Evolutionary conservation across 1,140 invertebrate genomes (phyloP), one percentile per base, ranked within the genome.

Genomic region (Ectropis grisescens): DNA sequence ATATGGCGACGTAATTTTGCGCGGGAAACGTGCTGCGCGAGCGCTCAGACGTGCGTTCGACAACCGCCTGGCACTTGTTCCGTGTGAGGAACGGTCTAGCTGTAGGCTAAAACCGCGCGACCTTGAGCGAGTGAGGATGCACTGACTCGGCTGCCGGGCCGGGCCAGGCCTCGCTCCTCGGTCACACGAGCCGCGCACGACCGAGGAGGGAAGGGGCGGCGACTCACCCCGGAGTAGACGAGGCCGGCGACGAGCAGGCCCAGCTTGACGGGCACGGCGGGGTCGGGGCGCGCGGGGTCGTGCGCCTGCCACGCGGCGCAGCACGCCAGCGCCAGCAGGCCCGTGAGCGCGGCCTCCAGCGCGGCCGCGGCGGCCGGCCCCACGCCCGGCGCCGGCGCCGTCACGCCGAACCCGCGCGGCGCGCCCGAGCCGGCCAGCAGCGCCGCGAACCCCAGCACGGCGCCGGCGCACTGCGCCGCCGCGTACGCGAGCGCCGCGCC

Each of bases 221-320:
- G 9, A 36, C 40, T 47, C 9, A 71, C 72, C 42, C 64, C 74
- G 2, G 64, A 47, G 36, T 59, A 75, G 13, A 79, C 45, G 37
- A 74, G 58, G 1, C 68, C 74, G 28, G 70, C 61, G 27, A 79
- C 39, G 12, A 56, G 54, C 24, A 75, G 56, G 0, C 61, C 74
- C 28, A 75, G 29, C 58, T 79, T 79, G 40, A 74, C 11, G 19
- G 70, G 54, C 16, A 29, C 64, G 35, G 66, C 13, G 40, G 37
- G 58, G 49, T 79, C 74, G 9, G 44, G 47, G 15, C 35, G 33
- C 26, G 40, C 29, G 11, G 29, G 37, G 31, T 64, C 62, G 43
- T 59, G 53, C 29, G 53, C 58, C 11, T 39, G 29, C 68, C 67
- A 70, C 32, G 57, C 22, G 14, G 41, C 58, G 47, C 60, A 60